Evolutionary conservation across 2,888 invertebrate species (phyloP), one percentile per base, ranked within the genome.

Genomic region (Nasonovia ribisnigri): DNA sequence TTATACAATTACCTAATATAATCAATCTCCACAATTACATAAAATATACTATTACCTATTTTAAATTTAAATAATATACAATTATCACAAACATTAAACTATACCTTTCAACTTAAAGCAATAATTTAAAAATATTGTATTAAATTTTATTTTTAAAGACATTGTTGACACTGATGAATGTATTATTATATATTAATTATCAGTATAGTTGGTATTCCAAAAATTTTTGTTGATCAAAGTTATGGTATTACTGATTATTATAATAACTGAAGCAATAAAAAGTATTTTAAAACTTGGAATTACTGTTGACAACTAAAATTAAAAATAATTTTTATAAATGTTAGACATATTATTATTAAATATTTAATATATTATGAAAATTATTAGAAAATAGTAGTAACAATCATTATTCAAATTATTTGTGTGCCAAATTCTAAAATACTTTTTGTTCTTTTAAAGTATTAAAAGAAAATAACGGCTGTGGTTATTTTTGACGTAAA

Each of bases 391-490:
- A 42, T 84, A 91, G 51, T 29, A 91, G n/a, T 54, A 91, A 51
- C 36, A 84, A 84, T 51, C n/a, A 89, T 60, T 90, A 67, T 90
- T 90, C 26, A 89, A 89, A 36, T 77, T n/a, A 77, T 77, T 36
- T 36, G 77, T 67, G 92, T 92, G 92, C 92, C 92, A 92, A 92
- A 88, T 67, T 88, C 29, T 92, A 67, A 67, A 87, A 86, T 86
- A 86, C 48, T 87, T 42, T 88, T 92, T 92, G 46, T 88, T 77
- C 77, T 77, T 92, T 87, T 92, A 67, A 87, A 60, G 57, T 26
- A 43, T 84, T 57, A 60, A 86, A 86, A 90, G 4, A 8, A 43
- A 86, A 54, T 57, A 86, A 92, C 36, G 92, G 86, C 92, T 92
- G 92, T 92, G 92, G 92, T 92, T 87, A 46, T 60, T 92, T 60